phyloP scores from a whole-genome alignment of 2,888 invertebrate species.

The Euproctis similis region DNA sequence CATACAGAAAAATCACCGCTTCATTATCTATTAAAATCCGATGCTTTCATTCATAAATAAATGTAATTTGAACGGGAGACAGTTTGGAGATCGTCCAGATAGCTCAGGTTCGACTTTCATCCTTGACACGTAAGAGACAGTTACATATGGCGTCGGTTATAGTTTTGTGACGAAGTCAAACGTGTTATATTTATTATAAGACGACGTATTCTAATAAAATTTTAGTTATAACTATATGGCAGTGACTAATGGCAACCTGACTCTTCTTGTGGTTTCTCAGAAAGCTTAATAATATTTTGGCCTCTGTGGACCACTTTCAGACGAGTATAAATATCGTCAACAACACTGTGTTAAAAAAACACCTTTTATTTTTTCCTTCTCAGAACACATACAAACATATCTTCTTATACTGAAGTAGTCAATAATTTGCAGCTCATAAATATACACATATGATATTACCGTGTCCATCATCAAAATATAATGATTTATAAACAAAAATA shows the following conservation, averaged over 20 bases:
- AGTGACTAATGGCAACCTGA: slow-evolving; percentile 14
- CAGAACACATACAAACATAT: slow-evolving; percentile 16
- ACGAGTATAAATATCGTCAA: slow-evolving; percentile 16
- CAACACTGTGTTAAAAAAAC: slow-evolving; percentile 7
- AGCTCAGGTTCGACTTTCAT: slow-evolving; percentile 42
- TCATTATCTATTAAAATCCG: slow-evolving; percentile 18
- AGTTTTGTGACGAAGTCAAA: slow-evolving; percentile 11
- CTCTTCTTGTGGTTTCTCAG: slow-evolving; percentile 16
- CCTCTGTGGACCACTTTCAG: slow-evolving; percentile 17
- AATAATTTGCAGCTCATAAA: slow-evolving; percentile 8
- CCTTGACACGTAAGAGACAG: slow-evolving; percentile 41
- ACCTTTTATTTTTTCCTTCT: slow-evolving; percentile 13
- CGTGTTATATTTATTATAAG: slow-evolving; percentile 14
- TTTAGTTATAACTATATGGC: slow-evolving; percentile 13
- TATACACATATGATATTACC: too few relatives aligned
- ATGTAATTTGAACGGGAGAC: slow-evolving; percentile 32
- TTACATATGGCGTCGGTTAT: slow-evolving; percentile 21
- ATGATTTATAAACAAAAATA: too few relatives aligned
- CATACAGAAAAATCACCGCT: slow-evolving; percentile 18
- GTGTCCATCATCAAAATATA: too few relatives aligned
- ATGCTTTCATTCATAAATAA: slow-evolving; percentile 46
- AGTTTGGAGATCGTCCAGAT: slow-evolving; percentile 42
- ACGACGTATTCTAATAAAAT: slow-evolving; percentile 17
- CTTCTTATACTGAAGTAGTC: slow-evolving; percentile 13
- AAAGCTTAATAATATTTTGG: slow-evolving; percentile 15